Conservation (phyloP, 2,888 invertebrate species). For the Lepas anatifera region DNA sequence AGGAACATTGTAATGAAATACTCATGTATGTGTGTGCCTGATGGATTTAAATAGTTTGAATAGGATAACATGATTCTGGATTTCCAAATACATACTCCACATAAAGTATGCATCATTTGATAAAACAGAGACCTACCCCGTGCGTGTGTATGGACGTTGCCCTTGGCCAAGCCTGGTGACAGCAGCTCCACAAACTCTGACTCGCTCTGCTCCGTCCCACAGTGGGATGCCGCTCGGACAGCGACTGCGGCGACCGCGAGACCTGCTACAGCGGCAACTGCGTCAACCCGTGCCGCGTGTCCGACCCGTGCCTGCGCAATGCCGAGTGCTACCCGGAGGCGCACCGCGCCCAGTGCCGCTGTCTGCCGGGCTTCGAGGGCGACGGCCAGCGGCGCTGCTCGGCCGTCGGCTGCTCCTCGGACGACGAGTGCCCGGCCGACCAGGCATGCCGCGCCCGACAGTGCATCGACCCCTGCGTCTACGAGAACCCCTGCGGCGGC, state of each 20-base stretch:
- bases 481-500: slow-evolving; percentile 42
- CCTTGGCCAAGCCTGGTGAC: too few relatives aligned
- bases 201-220: slow-evolving; percentile 28
- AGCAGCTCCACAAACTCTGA: too few relatives aligned
- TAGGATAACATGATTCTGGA: too few relatives aligned
- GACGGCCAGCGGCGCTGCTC: slow-evolving; percentile 29
- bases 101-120: too few relatives aligned
- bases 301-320: slow-evolving; percentile 54
- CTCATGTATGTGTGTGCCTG: too few relatives aligned
- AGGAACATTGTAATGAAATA: too few relatives aligned
- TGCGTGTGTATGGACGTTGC: too few relatives aligned
- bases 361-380: slow-evolving; percentile 62
- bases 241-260: slow-evolving; percentile 68
- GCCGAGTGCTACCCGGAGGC: slow-evolving; percentile 31
- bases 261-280: slow-evolving; percentile 62
- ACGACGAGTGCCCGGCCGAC: slow-evolving; percentile 58
- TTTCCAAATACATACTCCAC: too few relatives aligned
- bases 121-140: too few relatives aligned
- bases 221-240: slow-evolving; percentile 67
- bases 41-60: too few relatives aligned
- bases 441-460: slow-evolving; percentile 54
- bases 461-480: slow-evolving; percentile 54
- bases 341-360: slow-evolving; percentile 57
- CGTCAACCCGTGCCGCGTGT: slow-evolving; percentile 67
- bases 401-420: slow-evolving; percentile 35